These are phyloP conservation scores for Peribatodes rhomboidaria DNA, from an alignment of 2,888 invertebrate genomes.

Conservation along the genomic window DNA sequence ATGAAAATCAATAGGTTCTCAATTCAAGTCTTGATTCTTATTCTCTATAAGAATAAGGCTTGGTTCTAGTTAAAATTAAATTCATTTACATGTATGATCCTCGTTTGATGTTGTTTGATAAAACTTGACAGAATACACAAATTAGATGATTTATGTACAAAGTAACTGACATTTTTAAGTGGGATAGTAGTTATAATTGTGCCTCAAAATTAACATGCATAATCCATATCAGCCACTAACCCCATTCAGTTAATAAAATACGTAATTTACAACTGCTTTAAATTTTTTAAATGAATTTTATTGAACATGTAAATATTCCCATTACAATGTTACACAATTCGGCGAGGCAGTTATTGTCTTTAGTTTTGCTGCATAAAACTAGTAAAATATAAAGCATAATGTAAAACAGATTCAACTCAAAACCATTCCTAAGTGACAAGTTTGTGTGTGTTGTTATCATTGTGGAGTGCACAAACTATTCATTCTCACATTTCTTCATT, in stretches of 20 bases:
- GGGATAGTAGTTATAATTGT: constrained; percentile 30
- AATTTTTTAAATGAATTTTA: constrained; percentile 11
- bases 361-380: constrained; percentile 22
- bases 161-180: constrained; percentile 45
- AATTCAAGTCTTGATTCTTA: constrained; percentile 31
- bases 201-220: constrained; percentile 18
- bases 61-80: constrained; percentile 25
- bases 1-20: constrained; percentile 32
- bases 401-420: constrained; percentile 47
- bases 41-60: too few relatives aligned
- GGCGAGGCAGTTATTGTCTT: constrained; percentile 41
- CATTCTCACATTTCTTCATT: constrained; percentile 44
- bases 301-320: constrained; percentile 27
- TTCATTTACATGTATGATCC: constrained; percentile 2
- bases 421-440: constrained; percentile 63
- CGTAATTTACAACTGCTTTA: constrained; percentile 10
- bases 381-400: constrained; percentile 34
- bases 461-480: constrained; percentile 70
- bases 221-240: constrained; percentile 18
- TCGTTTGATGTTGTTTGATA: constrained; percentile 28
- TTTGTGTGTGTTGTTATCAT: constrained; percentile 52
- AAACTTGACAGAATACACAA: constrained; percentile 39
- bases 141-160: constrained; percentile 49
- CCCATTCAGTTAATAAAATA: constrained; percentile 16
- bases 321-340: constrained; percentile 34